A percentile compares a stretch with the other conserved stretches of the same genome.
Conservation (phyloP, 64 coral and sea anemone genomes). For the Montipora sp. region DNA sequence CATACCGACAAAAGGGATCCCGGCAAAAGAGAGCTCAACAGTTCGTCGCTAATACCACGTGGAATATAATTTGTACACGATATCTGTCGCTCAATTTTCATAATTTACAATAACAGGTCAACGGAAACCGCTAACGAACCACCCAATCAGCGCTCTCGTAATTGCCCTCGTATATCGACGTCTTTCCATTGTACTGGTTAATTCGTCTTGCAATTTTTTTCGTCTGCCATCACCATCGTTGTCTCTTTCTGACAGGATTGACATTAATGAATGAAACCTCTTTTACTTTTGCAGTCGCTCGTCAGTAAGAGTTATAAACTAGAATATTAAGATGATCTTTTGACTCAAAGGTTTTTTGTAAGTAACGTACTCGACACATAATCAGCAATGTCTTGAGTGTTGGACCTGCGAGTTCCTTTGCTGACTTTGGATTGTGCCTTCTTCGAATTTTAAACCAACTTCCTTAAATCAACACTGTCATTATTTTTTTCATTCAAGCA, state of each 20-base stretch:
- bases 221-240: background rate
- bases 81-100: background rate
- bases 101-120: conserved; percentile 16
- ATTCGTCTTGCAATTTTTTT: background rate
- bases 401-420: background rate
- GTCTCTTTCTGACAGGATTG: background rate
- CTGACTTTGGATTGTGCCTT: background rate
- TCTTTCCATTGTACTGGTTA: background rate
- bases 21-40: background rate
- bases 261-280: background rate
- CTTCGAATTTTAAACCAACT: background rate
- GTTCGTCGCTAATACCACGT: conserved; percentile 25
- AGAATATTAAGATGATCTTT: too few species aligned
- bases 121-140: background rate
- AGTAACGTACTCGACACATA: too few species aligned
- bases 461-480: background rate
- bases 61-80: background rate
- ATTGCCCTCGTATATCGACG: background rate
- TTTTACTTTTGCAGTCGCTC: background rate
- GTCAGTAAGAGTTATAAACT: too few species aligned
- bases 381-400: background rate
- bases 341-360: too few species aligned
- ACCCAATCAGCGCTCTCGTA: background rate
- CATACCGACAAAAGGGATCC: conserved; percentile 47
- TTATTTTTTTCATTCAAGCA: conserved; percentile 19